Percentiles rank a stretch among this genome's conserved stretches.
Conservation (phyloP, 2,797 vertebrate genomes). For the Trichosurus vulpecula region DNA sequence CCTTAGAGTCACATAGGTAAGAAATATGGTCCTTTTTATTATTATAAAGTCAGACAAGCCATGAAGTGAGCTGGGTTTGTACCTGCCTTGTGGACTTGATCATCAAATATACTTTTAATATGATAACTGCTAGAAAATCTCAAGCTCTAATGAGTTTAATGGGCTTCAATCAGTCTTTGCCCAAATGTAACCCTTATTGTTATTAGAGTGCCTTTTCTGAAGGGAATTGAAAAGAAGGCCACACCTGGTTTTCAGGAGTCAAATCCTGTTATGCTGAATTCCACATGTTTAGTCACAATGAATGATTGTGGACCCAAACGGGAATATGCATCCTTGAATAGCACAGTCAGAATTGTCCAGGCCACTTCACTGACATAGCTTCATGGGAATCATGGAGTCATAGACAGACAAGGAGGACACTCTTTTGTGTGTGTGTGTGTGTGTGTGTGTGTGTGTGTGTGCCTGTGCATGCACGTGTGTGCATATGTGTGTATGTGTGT, state of each 20-base stretch:
- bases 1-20: conserved; percentile 56
- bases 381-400: neutral
- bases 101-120: conserved; percentile 73
- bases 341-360: neutral
- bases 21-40: conserved; percentile 63
- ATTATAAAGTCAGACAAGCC: conserved; percentile 77
- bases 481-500: too few species aligned
- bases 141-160: conserved; percentile 62
- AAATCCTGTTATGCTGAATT: neutral
- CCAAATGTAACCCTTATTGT: conserved; percentile 49
- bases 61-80: conserved; percentile 56
- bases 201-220: conserved; percentile 62
- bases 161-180: conserved; percentile 64
- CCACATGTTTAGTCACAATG: neutral
- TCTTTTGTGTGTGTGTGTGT: neutral
- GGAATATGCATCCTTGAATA: neutral
- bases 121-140: conserved; percentile 59
- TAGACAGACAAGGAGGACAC: neutral
- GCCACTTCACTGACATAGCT: neutral
- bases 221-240: conserved; percentile 17
- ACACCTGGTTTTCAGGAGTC: conserved; percentile 35
- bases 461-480: too few species aligned
- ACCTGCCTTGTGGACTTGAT: conserved; percentile 58
- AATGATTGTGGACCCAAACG: neutral
- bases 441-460: too few species aligned